phyloP scores from a whole-genome alignment of 2,888 invertebrate species.

The Selenia dentaria region DNA sequence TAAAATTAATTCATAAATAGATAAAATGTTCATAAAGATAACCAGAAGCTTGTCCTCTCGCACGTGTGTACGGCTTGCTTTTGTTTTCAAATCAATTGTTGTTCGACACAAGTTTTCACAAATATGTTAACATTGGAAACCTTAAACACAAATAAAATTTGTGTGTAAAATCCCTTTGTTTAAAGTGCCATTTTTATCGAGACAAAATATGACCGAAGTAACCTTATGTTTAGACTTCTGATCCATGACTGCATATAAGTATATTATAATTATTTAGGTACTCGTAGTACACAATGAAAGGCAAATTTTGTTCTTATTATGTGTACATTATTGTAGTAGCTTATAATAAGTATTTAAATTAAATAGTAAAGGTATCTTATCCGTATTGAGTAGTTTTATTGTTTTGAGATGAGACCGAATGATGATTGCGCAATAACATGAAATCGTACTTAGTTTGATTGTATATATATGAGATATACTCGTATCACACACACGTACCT shows the following conservation, averaged over 20 bases:
- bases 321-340: constrained; percentile 52
- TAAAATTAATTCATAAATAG: no score
- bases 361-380: constrained; percentile 57
- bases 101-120: constrained; percentile 5
- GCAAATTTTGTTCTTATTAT: constrained; percentile 32
- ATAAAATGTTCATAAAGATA: no score
- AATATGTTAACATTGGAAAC: no score
- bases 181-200: constrained; percentile 17
- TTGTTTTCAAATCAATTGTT: background rate
- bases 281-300: constrained; percentile 16
- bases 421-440: no score
- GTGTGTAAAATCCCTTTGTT: constrained; percentile 10
- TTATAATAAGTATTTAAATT: constrained; percentile 53
- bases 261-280: constrained; percentile 29
- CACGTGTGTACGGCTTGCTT: no score
- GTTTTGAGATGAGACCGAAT: no score
- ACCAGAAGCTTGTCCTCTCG: no score
- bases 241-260: constrained; percentile 50
- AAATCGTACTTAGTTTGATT: no score
- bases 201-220: constrained; percentile 3
- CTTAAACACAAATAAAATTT: constrained; percentile 22
- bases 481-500: no score
- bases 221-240: constrained; percentile 11
- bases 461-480: no score
- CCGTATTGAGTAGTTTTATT: constrained; percentile 19